Evolutionary conservation across 2,797 vertebrate genomes (phyloP).

Genomic region (Hemibagrus guttatus): DNA sequence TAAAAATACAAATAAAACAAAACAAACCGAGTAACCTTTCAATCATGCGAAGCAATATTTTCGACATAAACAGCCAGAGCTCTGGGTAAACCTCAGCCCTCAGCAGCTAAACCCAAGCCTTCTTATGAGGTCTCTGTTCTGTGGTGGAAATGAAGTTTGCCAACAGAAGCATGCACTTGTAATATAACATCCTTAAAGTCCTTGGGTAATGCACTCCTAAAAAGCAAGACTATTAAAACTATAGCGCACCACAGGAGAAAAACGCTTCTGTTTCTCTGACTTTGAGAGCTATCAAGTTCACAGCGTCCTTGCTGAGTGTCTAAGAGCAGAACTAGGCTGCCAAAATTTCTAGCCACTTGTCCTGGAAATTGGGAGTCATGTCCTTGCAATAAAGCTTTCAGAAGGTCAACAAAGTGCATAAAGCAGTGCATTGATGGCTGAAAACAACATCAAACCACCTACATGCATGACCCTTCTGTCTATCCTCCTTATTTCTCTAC

Average conservation of each 20-base stretch:
- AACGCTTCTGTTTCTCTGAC: slow-evolving; percentile 1
- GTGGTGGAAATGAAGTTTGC: slow-evolving; percentile 70
- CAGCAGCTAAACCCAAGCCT: slow-evolving; percentile 60
- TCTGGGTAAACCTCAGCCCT: slow-evolving; percentile 62
- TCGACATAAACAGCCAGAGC: slow-evolving; percentile 48
- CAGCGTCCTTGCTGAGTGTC: slow-evolving; percentile 10
- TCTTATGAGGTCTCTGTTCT: slow-evolving; percentile 67
- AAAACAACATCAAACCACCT: no score
- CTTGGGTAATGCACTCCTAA: slow-evolving; percentile 51
- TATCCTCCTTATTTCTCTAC: no score
- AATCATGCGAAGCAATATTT: slow-evolving; percentile 39
- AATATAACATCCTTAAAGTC: slow-evolving; percentile 66
- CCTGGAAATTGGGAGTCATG: slow-evolving; percentile 51
- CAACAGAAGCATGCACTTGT: slow-evolving; percentile 65
- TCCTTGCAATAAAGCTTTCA: slow-evolving; percentile 51
- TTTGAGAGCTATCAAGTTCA: slow-evolving; percentile 23
- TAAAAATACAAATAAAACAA: background rate
- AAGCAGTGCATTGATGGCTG: slow-evolving; percentile 50
- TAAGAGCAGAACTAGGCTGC: slow-evolving; percentile 22
- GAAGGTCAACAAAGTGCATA: slow-evolving; percentile 58
- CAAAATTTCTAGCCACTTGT: slow-evolving; percentile 36
- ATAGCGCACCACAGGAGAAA: slow-evolving; percentile 22
- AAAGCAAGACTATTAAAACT: slow-evolving; percentile 26
- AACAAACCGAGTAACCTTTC: slow-evolving; percentile 6
- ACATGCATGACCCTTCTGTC: no score